These are phyloP conservation scores for Drosophila orena DNA, from an alignment of 1,140 invertebrate genomes.

Conservation along the genomic window DNA sequence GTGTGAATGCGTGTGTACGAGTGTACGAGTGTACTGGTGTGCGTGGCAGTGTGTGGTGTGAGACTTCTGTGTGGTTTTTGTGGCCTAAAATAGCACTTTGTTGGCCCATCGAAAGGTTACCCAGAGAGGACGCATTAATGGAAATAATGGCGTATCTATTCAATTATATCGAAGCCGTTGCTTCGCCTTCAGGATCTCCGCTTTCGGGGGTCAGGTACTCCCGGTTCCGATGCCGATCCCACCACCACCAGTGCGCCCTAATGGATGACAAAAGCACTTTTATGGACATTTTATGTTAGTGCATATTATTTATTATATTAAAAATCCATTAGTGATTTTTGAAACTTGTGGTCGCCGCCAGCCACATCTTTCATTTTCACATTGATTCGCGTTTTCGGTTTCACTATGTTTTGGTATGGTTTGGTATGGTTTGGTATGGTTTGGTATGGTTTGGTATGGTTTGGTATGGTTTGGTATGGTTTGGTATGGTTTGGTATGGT, in stretches of 20 bases:
- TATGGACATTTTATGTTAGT: constrained; percentile 54
- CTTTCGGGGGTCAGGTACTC: constrained; percentile 1
- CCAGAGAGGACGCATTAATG: constrained; percentile 56
- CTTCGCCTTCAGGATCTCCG: constrained; percentile 13
- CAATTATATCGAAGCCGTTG: constrained; percentile 64
- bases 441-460: no score
- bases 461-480: background rate
- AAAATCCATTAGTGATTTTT: constrained; percentile 82
- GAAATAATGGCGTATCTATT: constrained; percentile 77
- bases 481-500: background rate
- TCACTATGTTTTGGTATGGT: background rate
- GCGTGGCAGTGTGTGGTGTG: background rate
- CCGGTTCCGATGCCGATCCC: no score
- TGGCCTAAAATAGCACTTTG: constrained; percentile 69
- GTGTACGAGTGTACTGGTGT: background rate
- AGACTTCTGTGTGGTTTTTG: constrained; percentile 69
- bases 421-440: background rate
- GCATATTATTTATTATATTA: constrained; percentile 81
- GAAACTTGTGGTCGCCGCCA: constrained; percentile 75
- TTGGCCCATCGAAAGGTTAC: constrained; percentile 34
- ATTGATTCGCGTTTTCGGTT: constrained; percentile 29
- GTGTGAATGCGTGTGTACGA: background rate
- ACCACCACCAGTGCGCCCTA: constrained; percentile 31
- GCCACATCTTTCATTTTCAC: constrained; percentile 71
- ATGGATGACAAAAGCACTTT: constrained; percentile 67